Evolutionary conservation across 2,888 invertebrate species (phyloP).

Genomic region (Chaitophorus viminalis): DNA sequence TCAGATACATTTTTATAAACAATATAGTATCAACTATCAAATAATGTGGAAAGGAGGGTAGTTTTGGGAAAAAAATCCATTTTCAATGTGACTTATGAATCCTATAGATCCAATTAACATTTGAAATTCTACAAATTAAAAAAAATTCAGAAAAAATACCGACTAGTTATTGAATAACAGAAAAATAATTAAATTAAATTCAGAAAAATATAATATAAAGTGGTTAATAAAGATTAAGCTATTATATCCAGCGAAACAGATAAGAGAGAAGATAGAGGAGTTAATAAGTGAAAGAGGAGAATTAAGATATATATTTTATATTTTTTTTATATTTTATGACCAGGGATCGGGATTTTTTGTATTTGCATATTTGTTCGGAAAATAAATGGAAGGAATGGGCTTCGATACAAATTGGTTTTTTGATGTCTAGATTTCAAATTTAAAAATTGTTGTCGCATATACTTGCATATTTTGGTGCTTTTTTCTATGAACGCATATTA

Average conservation of each 20-base stretch:
- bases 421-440: too few relatives aligned
- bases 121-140: neutral
- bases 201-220: neutral
- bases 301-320: too few relatives aligned
- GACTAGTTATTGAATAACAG: neutral
- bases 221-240: neutral
- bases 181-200: too few relatives aligned
- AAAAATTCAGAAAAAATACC: neutral
- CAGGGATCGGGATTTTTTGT: too few relatives aligned
- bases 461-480: too few relatives aligned
- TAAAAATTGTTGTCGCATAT: too few relatives aligned
- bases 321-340: too few relatives aligned
- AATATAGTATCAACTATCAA: neutral
- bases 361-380: too few relatives aligned
- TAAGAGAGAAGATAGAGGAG: neutral
- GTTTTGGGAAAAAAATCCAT: neutral
- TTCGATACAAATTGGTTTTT: too few relatives aligned
- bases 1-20: too few relatives aligned
- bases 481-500: too few relatives aligned
- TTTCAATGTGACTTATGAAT: neutral
- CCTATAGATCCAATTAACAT: neutral
- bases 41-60: neutral
- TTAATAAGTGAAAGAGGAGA: neutral
- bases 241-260: neutral
- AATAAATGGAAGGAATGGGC: too few relatives aligned